Base-by-base conservation (phyloP, 2,888 invertebrate species). In the Anarsia innoxiella region DNA sequence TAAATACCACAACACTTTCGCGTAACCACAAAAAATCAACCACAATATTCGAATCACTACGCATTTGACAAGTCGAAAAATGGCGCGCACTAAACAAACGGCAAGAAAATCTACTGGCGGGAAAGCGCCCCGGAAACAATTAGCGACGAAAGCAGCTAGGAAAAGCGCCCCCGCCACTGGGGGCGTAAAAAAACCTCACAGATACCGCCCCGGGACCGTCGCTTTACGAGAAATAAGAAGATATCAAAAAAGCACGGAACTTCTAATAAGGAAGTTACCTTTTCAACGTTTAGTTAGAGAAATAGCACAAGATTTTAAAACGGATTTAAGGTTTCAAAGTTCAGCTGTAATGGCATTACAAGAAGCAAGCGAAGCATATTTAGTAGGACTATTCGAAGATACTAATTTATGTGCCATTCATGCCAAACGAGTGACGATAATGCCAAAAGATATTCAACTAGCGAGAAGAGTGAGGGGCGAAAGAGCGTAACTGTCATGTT, bases 381-480 rank as follows among this genome's bases (percentile, higher is more conserved):
- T 91, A 15, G 90, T 91, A 9, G 90, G 91, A 6, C 70, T 92
- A 1, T 92, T 91, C 58, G 91, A 92, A 62, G 91, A 92, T 55
- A 93, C 92, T 14, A 93, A 93, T 63, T 71, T 93, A 53, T 92
- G 92, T 65, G 92, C 92, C 23, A 92, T 93, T 49, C 92, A 93
- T 55, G 93, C 77, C 0, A 79, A 72, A 28, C 48, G 80, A 1
- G 78, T 82, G 0, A 82, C 79, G 0, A 78, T 79, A 0, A 79
- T 80, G 79, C 80, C 79, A 0, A 78, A 76, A 23, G 78, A 78
- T 42, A 66, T 78, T 0, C 79, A 79, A 45, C 36, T 79, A 10
- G 79, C 80, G 2, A 48, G 80, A 23, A 45, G 25, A 3, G 10
- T 25, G 2, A 25, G 8, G n/a, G 25, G 25, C 6, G 25, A 25